Base-by-base conservation (phyloP, 2,797 vertebrate genomes). In the Hafferia zeledoni region DNA sequence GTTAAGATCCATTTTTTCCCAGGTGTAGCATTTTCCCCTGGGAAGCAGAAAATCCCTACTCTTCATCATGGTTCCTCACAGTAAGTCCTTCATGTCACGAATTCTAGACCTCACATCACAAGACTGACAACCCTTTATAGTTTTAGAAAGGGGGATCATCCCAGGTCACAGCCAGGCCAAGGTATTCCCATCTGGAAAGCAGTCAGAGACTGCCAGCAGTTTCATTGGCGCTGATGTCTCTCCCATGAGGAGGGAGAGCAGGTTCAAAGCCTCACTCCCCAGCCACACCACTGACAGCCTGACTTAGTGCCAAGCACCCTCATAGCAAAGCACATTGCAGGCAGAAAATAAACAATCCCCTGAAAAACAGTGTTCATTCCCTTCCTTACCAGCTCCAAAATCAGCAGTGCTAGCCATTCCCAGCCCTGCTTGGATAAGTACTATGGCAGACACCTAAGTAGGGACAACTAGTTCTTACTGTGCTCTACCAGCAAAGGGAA, bases 361-460 rank as follows among this genome's bases (percentile, higher is more conserved):
- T 8, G 7, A 59, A 64, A 31, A 47, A 4, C 11, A 9, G 11
- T 2, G 6, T 30, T 18, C 10, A 16, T 63, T 70, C 31, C 10
- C 17, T 28, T 37, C 10, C 17, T 28, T 37, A 37, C 28, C 47
- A 74, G 60, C 28, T 28, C 41, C 44, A 86, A 56, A 49, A 44
- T 69, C 69, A 72, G 28, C 11, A 18, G 28, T 35, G 13, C 28
- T 56, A 56, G 55, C 8, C 16, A 68, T 52, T 79, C 24, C 41
- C 59, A 56, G 50, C 33, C 33, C 25, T 65, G 25, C 31, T 37
- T 53, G 27, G 35, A 0, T 6, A 80, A 25, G 13, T 31, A 22
- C 31, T 1, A 0, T 0, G 4, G 47, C 43, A 70, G 47, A 31
- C 27, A 64, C 8, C 15, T 37, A 33, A n/a, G 20, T 1, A 59